phyloP scores from a whole-genome alignment of 2,797 vertebrate species.

The Prionace glauca region DNA sequence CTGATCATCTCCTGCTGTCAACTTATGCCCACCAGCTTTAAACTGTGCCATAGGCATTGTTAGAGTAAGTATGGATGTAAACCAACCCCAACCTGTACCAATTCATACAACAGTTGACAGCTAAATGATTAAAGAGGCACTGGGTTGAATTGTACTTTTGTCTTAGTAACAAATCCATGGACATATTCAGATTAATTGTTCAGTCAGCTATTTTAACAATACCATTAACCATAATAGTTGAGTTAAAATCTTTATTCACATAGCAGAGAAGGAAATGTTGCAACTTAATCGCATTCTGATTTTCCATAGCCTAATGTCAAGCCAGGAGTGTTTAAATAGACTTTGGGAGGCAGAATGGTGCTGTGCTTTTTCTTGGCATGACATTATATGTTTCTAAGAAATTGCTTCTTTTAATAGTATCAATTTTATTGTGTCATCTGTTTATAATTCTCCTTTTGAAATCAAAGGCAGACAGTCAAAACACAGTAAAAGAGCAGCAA shows the following conservation, averaged over 20 bases:
- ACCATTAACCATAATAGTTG: neutral
- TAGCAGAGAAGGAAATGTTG: neutral
- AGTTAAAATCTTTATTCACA: neutral
- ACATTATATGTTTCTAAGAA: neutral
- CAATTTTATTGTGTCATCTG: neutral
- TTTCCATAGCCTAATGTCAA: neutral
- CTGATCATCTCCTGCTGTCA: neutral
- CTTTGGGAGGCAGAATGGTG: neutral
- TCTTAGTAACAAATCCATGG: neutral
- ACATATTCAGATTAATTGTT: neutral
- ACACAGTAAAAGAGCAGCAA: neutral
- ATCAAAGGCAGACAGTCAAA: neutral
- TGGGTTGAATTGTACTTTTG: neutral
- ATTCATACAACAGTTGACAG: neutral
- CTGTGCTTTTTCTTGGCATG: neutral
- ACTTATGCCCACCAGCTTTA: neutral
- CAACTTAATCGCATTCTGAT: neutral
- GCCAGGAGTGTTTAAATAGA: neutral
- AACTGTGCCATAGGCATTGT: neutral
- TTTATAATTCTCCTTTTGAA: neutral
- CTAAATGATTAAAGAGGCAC: neutral
- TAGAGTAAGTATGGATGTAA: neutral
- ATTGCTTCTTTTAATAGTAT: neutral
- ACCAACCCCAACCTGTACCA: neutral
- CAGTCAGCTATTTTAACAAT: neutral